Conservation (phyloP, 2,797 vertebrate species). For the Bufotes viridis region DNA sequence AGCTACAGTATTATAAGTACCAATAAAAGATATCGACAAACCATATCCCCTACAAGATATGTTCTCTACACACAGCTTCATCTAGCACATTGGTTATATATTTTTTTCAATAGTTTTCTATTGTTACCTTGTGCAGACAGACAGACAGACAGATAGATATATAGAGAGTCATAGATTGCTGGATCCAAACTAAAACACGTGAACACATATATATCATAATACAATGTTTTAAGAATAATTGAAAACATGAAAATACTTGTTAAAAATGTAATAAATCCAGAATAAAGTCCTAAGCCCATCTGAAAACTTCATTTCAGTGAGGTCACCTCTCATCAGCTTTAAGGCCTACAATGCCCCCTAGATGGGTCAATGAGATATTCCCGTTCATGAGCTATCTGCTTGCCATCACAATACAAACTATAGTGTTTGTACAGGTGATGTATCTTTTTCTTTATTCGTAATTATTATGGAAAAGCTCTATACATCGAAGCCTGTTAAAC, state of each 20-base stretch:
- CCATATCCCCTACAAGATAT: neutral
- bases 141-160: neutral
- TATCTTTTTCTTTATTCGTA: slow-evolving; percentile 37
- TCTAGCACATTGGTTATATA: neutral
- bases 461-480: slow-evolving; percentile 37
- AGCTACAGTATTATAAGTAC: neutral
- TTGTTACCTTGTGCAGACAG: neutral
- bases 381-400: slow-evolving; percentile 30
- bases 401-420: slow-evolving; percentile 44
- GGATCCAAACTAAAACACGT: neutral
- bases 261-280: neutral
- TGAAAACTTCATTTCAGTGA: slow-evolving; percentile 8
- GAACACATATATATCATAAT: neutral
- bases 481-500: slow-evolving; percentile 45
- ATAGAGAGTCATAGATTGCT: neutral
- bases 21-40: neutral
- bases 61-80: neutral
- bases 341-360: neutral
- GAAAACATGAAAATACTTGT: neutral
- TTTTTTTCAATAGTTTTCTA: neutral
- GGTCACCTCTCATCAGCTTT: slow-evolving; percentile 9
- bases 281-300: neutral
- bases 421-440: slow-evolving; percentile 54
- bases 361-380: slow-evolving; percentile 12
- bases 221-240: slow-evolving; percentile 53